These are phyloP conservation scores for Phalloptychus januarius DNA, from an alignment of 2,797 vertebrate species.

Conservation along the genomic window DNA sequence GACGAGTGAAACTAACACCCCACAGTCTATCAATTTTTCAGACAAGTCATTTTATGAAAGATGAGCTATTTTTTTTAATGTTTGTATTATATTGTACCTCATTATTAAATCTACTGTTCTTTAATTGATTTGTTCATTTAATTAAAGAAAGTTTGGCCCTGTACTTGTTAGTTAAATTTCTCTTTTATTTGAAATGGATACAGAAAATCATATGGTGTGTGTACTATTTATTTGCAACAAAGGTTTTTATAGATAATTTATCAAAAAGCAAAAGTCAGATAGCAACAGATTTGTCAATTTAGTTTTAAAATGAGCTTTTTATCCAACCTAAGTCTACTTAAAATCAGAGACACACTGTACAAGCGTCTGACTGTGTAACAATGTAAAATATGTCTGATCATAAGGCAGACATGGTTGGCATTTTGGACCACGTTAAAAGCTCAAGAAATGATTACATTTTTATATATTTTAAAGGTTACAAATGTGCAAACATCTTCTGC, in stretches of 20 bases:
- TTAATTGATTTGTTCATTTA: background rate
- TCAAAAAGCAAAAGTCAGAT: background rate
- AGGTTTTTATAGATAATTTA: background rate
- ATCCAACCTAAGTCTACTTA: background rate
- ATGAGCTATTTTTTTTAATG: background rate
- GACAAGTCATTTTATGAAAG: background rate
- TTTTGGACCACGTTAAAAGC: background rate
- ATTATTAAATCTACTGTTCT: background rate
- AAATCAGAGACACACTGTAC: background rate
- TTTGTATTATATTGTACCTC: background rate
- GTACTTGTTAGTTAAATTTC: background rate
- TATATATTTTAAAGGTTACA: background rate
- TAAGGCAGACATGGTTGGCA: background rate
- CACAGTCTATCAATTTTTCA: background rate
- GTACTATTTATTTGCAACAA: background rate
- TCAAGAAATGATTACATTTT: background rate
- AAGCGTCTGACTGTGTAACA: background rate
- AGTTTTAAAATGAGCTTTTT: background rate
- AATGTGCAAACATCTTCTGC: background rate
- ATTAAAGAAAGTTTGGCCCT: background rate
- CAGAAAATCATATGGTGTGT: background rate
- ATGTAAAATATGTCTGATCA: background rate
- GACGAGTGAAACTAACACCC: background rate
- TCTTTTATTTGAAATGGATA: background rate
- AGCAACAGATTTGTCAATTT: background rate